Percentiles rank a stretch among this genome's conserved stretches.
These are phyloP conservation scores for Apis cerana DNA, from an alignment of 1,140 invertebrate species.

Conservation along the genomic window DNA sequence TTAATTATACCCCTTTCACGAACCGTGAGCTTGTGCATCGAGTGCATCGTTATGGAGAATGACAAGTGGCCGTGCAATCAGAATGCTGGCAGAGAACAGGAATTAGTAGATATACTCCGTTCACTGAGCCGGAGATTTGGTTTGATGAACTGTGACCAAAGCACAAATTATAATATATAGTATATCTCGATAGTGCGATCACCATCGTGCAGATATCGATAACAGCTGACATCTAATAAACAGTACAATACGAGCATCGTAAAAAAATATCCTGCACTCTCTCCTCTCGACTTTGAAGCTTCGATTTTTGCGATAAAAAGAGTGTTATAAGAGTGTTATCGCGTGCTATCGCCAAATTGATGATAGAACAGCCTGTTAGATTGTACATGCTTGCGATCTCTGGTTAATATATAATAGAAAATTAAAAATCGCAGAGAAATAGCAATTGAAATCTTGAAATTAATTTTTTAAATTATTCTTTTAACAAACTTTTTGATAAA, in stretches of 20 bases:
- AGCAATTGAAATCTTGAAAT: too few species aligned
- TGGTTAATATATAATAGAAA: too few species aligned
- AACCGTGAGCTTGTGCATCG: neutral
- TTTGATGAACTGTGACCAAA: conserved; percentile 19
- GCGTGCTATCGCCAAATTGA: too few species aligned
- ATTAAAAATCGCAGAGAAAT: too few species aligned
- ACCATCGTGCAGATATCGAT: conserved; percentile 1
- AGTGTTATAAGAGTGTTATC: neutral
- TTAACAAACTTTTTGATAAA: too few species aligned
- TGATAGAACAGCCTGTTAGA: neutral
- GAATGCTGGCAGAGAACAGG: conserved; percentile 23
- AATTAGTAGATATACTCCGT: conserved; percentile 45
- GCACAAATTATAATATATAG: conserved; percentile 3
- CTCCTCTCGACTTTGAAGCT: neutral
- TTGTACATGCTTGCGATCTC: too few species aligned
- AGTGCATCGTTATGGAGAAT: conserved; percentile 11
- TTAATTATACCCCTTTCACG: conserved; percentile 60
- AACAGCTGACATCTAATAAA: too few species aligned
- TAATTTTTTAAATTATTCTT: too few species aligned
- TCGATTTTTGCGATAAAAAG: neutral
- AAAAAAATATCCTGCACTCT: neutral
- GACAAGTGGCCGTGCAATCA: conserved; percentile 41
- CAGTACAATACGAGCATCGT: neutral
- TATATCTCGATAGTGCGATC: conserved; percentile 23
- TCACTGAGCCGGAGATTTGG: conserved; percentile 26